Evolutionary conservation across 2,888 invertebrate genomes (phyloP).

Genomic region (Erannis defoliaria): DNA sequence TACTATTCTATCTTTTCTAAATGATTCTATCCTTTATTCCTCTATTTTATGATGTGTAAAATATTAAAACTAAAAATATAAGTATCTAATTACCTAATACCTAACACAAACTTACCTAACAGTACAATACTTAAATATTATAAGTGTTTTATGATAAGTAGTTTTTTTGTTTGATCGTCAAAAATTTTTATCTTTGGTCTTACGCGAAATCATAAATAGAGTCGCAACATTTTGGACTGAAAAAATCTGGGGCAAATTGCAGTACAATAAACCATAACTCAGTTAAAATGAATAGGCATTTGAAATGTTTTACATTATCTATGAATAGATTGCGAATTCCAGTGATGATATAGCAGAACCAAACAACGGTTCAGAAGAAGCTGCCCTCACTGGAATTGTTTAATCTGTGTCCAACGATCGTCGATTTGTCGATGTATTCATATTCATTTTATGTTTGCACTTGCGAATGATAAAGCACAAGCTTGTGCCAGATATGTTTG

Average conservation of each 20-base stretch:
- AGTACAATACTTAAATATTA: no score
- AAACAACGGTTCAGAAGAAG: constrained; percentile 2
- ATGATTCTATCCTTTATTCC: neutral
- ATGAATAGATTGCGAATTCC: constrained; percentile 5
- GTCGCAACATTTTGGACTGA: constrained; percentile 3
- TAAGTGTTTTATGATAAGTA: no score
- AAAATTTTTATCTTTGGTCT: constrained; percentile 39
- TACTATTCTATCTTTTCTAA: no score
- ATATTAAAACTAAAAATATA: no score
- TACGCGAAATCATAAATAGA: constrained; percentile 41
- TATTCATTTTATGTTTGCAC: constrained; percentile 73
- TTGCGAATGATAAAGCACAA: constrained; percentile 74
- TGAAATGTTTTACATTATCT: neutral
- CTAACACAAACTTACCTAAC: no score
- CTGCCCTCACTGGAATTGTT: constrained; percentile 59
- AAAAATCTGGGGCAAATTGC: neutral
- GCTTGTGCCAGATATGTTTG: constrained; percentile 64
- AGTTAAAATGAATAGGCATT: constrained; percentile 1
- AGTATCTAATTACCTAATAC: no score
- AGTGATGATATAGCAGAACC: constrained; percentile 14
- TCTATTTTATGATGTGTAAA: neutral
- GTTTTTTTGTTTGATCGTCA: no score
- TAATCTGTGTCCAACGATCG: constrained; percentile 63
- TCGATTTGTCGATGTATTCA: constrained; percentile 21
- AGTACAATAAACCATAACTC: constrained; percentile 13